Evolutionary conservation across 2,888 invertebrate species (phyloP).

Genomic region (Nemotelus nigrinus): DNA sequence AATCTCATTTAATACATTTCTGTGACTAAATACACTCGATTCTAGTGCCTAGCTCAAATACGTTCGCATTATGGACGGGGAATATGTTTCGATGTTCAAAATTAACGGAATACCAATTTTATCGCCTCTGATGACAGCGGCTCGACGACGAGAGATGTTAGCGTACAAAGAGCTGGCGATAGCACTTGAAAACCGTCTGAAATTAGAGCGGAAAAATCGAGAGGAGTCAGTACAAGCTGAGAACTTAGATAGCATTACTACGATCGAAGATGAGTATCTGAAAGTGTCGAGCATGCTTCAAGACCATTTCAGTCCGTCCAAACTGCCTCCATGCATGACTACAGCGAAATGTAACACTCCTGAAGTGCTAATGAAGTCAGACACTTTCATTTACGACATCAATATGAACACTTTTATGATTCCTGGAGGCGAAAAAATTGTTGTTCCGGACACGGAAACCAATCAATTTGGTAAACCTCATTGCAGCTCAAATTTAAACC

Average conservation of each 20-base stretch:
- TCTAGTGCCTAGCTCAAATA: neutral
- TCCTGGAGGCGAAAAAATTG: constrained; percentile 45
- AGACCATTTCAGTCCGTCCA: constrained; percentile 28
- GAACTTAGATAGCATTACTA: constrained; percentile 38
- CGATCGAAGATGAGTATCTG: constrained; percentile 49
- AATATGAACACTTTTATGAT: constrained; percentile 53
- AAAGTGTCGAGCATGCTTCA: constrained; percentile 50
- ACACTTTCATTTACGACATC: constrained; percentile 61
- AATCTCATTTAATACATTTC: neutral
- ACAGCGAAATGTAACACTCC: constrained; percentile 33
- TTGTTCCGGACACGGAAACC: neutral
- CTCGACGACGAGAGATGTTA: constrained; percentile 58
- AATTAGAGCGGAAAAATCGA: constrained; percentile 3
- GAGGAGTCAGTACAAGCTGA: neutral
- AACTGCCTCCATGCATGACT: neutral
- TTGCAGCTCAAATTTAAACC: neutral
- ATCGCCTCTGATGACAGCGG: constrained; percentile 62
- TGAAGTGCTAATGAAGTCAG: constrained; percentile 57
- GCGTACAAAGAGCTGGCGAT: constrained; percentile 57
- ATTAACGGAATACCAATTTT: constrained; percentile 62
- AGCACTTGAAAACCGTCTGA: constrained; percentile 54
- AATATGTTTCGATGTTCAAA: constrained; percentile 58
- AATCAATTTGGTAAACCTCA: neutral
- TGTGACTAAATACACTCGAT: neutral
- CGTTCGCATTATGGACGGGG: constrained; percentile 3